Evolutionary conservation across 2,113 vertebrate genomes (phyloP).

Genomic region (Turdus rufiventris): DNA sequence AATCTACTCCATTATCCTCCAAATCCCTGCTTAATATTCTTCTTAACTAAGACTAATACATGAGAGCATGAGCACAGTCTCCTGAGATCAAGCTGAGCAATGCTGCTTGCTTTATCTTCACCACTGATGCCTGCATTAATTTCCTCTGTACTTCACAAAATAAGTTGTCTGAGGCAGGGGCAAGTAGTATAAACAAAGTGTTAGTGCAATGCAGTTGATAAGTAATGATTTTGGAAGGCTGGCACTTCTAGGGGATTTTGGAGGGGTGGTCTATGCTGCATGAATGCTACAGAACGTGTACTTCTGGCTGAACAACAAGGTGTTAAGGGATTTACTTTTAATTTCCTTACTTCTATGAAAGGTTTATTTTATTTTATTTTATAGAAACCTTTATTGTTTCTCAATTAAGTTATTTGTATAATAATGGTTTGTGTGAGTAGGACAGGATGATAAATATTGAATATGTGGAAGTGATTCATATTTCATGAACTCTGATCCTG

Average conservation of each 20-base stretch:
- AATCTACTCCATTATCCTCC: not conserved
- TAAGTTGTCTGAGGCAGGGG: not conserved
- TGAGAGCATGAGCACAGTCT: not conserved
- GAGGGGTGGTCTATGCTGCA: not conserved
- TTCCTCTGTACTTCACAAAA: not conserved
- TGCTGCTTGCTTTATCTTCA: not conserved
- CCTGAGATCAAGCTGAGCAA: not conserved
- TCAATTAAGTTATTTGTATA: not conserved
- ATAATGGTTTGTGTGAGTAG: not conserved
- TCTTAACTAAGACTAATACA: not conserved
- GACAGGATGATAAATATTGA: slow-evolving; percentile 31
- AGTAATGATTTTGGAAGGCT: not conserved
- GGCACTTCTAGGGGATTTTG: not conserved
- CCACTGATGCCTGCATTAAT: not conserved
- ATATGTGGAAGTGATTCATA: slow-evolving; percentile 43
- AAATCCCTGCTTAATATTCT: slow-evolving; percentile 2
- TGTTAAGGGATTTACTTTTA: not conserved
- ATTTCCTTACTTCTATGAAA: not conserved
- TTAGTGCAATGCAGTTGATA: not conserved
- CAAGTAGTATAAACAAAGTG: not conserved
- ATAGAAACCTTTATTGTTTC: not conserved
- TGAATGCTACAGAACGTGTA: not conserved
- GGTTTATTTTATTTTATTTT: not conserved
- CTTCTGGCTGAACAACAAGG: not conserved
- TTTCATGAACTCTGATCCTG: slow-evolving; percentile 37